These are phyloP conservation scores for Trogon melanurus DNA, from an alignment of 2,113 vertebrate genomes.

Conservation along the genomic window DNA sequence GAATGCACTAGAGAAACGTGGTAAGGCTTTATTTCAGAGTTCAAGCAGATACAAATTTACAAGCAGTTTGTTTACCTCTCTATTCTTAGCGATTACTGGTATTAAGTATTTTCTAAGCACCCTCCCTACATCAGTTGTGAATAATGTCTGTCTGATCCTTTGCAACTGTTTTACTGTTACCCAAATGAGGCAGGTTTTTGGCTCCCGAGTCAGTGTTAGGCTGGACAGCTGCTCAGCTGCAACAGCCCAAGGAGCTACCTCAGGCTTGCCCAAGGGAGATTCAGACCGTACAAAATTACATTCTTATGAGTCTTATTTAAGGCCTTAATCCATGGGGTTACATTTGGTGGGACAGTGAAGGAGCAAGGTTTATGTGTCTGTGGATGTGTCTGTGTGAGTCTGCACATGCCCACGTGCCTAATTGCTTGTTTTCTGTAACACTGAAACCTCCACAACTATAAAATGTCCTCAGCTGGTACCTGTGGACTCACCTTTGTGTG, in stretches of 20 bases:
- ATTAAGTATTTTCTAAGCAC: constrained; percentile 2
- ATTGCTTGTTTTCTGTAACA: neutral
- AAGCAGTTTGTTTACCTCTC: constrained; percentile 45
- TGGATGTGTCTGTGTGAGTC: neutral
- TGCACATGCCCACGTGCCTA: neutral
- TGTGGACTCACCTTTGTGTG: neutral
- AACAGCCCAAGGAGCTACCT: constrained; percentile 36
- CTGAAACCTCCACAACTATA: neutral
- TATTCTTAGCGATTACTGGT: constrained; percentile 6
- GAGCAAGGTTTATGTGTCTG: neutral
- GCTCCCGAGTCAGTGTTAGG: constrained; percentile 6
- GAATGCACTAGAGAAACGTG: neutral
- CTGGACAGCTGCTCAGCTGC: constrained; percentile 54
- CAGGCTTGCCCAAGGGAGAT: constrained; percentile 20
- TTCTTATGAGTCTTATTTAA: constrained; percentile 34
- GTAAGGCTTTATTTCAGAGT: neutral
- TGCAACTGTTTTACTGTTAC: constrained; percentile 26
- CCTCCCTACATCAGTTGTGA: neutral
- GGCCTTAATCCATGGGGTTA: constrained; percentile 46
- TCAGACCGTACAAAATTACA: constrained; percentile 28
- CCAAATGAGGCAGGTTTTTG: constrained; percentile 34
- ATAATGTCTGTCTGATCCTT: constrained; percentile 37
- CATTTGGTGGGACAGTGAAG: constrained; percentile 40
- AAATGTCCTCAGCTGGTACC: constrained; percentile 10
- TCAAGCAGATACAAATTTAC: neutral